phyloP scores from a whole-genome alignment of 2,888 invertebrate species.

The Polyploca ridens region DNA sequence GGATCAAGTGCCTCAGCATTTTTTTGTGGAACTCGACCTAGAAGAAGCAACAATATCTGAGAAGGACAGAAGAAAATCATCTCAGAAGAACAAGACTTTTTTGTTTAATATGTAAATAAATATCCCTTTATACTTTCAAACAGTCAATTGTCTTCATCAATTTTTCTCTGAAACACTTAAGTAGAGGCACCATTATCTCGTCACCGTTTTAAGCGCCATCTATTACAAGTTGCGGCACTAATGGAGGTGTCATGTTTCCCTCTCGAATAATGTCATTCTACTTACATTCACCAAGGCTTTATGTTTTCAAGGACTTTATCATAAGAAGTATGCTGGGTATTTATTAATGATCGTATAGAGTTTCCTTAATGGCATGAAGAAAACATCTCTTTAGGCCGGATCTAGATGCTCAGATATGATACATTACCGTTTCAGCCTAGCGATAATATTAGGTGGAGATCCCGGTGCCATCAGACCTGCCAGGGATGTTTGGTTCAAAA shows the following conservation, averaged over 20 bases:
- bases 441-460: too few species aligned
- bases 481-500: too few species aligned
- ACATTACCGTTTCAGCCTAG: too few species aligned
- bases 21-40: too few species aligned
- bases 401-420: too few species aligned
- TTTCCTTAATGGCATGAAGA: neutral
- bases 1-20: too few species aligned
- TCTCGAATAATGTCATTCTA: constrained; percentile 45
- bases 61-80: too few species aligned
- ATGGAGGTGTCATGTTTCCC: constrained; percentile 67
- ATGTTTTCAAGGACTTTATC: constrained; percentile 9
- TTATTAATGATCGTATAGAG: neutral
- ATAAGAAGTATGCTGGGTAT: neutral
- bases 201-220: constrained; percentile 50
- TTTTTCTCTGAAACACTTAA: constrained; percentile 19
- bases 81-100: too few species aligned
- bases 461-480: too few species aligned
- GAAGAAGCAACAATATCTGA: too few species aligned
- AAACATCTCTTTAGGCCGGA: too few species aligned
- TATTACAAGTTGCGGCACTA: constrained; percentile 53
- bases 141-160: constrained; percentile 14
- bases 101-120: neutral
- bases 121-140: constrained; percentile 19
- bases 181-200: constrained; percentile 30
- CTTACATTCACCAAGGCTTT: constrained; percentile 28